Base-by-base conservation (phyloP, 2,113 vertebrate genomes). In the Odobenus rosmarus region DNA sequence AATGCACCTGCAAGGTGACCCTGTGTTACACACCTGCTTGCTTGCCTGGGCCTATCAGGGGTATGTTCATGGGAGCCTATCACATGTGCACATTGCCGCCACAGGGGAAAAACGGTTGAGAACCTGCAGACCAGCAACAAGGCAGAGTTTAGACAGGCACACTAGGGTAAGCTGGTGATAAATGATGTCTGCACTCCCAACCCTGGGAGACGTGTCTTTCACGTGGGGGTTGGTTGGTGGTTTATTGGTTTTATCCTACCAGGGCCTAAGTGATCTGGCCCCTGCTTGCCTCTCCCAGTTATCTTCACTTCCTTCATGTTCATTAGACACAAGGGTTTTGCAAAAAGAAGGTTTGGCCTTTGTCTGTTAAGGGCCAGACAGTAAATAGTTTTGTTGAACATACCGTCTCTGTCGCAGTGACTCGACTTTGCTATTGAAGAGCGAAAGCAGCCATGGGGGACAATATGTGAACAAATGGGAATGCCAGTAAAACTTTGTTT, bases 401-500 rank as follows among this genome's bases (percentile, higher is more conserved):
- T 71, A 57, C 31, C 57, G 7, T 83, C 42, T 53, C 59, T 86
- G 85, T 61, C 19, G n/a, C 26, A 13, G 18, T 15, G 80, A 92
- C 57, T 76, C 72, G 62, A 4, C 5, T 16, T 80, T 26, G 36
- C 69, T n/a, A 55, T 18, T 83, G 33, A 72, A 74, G 61, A 88
- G 55, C 79, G 53, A 67, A 90, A 61, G 39, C 72, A 67, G 51
- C 57, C 62, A 18, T 4, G 49, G 14, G 74, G 28, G 95, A 79
- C 16, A 4, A 26, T 53, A 76, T 26, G 59, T 93, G 61, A 72
- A 59, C 49, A 46, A 69, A 64, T 79, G 33, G 36, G 14, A 72
- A 15, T 91, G 67, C 46, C 93, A 64, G n/a, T 88, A 97, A 93
- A 91, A 84, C 82, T 79, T 91, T 79, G 61, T 85, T 88, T 77